Base-by-base conservation (phyloP, 2,888 invertebrate genomes). In the Trachelus troglodyta region DNA sequence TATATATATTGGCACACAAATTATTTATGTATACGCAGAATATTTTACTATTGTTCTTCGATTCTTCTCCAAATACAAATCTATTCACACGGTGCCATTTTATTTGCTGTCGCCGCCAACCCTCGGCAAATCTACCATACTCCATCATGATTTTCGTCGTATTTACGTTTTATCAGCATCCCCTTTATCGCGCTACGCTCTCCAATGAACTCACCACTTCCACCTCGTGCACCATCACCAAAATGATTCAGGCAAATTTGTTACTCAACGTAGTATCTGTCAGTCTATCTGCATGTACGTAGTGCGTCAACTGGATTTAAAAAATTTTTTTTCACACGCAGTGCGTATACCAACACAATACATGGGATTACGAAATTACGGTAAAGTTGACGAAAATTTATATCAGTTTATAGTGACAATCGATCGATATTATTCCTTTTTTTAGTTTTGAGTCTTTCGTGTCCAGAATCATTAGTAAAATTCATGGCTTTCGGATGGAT, bases 101-200 rank as follows among this genome's bases (percentile, higher is more conserved):
- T 56, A 23, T 23, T 56, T 56, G 40, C 40, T 56, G 40, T 56
- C 40, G 23, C 40, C 40, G 40, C 23, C 9, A 9, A 9, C 9
- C 6, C 40, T 56, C 23, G 23, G 40, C 23, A 56, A 56, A 56
- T 56, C 40, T 15, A 9, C 15, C 40, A 56, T 23, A 56, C 40
- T 23, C 23, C 40, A 23, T 56, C 40, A 15, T 56, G 40, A 23
- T 56, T 56, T 56, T 23, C 40, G 40, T 56, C 40, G 71, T 71
- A 71, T 71, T 71, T 71, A 33, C 71, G 71, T 71, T 71, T 71
- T 71, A 71, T 71, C 71, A 33, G 71, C 71, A 33, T 71, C 31
- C 33, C 71, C 23, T 33, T 33, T 31, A 31, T 71, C 31, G 30
- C 71, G 23, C 11, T 33, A 31, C 71, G 12, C 71, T 71, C 31